Evolutionary conservation across 2,113 vertebrate genomes (phyloP), one percentile per base, ranked within the genome.

Genomic region (Lepidothrix coronata): DNA sequence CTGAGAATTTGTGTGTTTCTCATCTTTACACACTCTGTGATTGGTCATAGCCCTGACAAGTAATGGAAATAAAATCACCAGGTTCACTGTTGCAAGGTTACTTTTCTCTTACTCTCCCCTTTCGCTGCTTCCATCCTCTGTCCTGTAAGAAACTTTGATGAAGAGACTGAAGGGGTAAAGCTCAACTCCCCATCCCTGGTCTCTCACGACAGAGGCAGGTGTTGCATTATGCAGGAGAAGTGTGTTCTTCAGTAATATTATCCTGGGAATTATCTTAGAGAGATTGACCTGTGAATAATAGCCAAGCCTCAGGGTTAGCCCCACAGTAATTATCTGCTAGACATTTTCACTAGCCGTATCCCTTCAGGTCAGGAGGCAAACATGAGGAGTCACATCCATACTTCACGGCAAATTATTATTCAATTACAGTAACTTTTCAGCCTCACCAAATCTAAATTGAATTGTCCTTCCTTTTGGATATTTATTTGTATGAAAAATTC

Each of bases 261-360:
- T 96, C 98, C 97, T 61, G 94, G 97, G 98, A 97, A 93, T 97
- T 98, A 95, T 95, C 97, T 97, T 97, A 93, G 98, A 98, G 97
- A 97, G 97, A 97, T 97, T 98, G 97, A 97, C 97, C 96, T 97
- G 96, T 97, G 96, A 98, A 97, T 98, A 98, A 98, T 97, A 98
- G 98, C 98, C 96, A 96, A 96, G 97, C 96, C 97, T 97, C 92
- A 44, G 95, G 96, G 93, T 96, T 98, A 97, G 96, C 96, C 95
- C 89, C 93, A 97, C 96, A 98, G 97, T 97, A 98, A 97, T 97
- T 96, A 98, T 96, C 94, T 93, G 93, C 97, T 95, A 97, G 97
- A 96, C 80, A 11, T 87, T 97, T 98, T 97, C 97, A 96, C 92
- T 97, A 95, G 70, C 97, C 37, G 33, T 97, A 91, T 95, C 93